Percentiles rank a stretch among this genome's conserved stretches.
Evolutionary conservation across 2,797 vertebrate genomes (phyloP).

Genomic region (Gymnothorax reevesii): DNA sequence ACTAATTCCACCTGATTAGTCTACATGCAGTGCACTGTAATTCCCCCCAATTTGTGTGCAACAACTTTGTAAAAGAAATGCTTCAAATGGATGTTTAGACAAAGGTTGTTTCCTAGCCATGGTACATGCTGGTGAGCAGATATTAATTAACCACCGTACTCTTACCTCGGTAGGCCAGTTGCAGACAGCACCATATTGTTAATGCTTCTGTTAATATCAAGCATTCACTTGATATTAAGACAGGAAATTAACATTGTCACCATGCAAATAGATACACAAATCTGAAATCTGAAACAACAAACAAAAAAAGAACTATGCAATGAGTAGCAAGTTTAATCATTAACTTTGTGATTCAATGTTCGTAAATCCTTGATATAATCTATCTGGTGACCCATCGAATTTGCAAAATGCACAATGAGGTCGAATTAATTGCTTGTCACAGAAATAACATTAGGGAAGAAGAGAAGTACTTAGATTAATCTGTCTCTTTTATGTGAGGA

Average conservation of each 20-base stretch:
- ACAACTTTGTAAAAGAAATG: not conserved
- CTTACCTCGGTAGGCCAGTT: not conserved
- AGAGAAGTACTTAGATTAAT: constrained; percentile 13
- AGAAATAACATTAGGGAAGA: constrained; percentile 10
- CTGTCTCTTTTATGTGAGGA: not conserved
- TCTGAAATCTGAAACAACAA: not conserved
- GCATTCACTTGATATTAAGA: not conserved
- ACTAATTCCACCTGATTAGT: not conserved
- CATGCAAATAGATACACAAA: not conserved
- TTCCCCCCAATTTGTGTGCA: not conserved
- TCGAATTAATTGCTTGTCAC: not conserved
- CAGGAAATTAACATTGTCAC: not conserved
- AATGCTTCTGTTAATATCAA: not conserved
- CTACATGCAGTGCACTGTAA: not conserved
- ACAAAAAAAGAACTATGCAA: not conserved
- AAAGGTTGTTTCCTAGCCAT: not conserved
- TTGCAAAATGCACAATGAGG: not conserved
- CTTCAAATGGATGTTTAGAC: not conserved
- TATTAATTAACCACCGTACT: not conserved
- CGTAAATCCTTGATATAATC: not conserved
- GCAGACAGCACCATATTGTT: not conserved
- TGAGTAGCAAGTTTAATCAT: not conserved
- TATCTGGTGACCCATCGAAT: not conserved
- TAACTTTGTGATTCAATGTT: not conserved
- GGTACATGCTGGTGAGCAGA: not conserved